Evolutionary conservation across 2,797 vertebrate species (phyloP).

Genomic region (Amazona ochrocephala): DNA sequence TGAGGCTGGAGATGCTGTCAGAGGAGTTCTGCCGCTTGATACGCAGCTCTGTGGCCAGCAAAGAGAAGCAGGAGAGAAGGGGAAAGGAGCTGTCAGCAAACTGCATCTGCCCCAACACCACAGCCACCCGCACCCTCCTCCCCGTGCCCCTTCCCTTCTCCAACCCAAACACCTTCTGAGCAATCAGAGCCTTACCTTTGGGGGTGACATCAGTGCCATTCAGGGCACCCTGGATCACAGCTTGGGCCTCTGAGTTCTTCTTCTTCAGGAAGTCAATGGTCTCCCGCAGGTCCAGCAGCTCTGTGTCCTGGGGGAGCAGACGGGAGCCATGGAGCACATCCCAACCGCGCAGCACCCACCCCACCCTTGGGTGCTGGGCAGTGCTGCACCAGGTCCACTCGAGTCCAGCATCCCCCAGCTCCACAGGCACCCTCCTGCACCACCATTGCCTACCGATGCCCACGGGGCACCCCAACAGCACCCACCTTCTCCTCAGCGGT

Average conservation of each 20-base stretch:
- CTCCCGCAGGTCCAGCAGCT: conserved; percentile 89
- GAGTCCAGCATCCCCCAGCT: neutral
- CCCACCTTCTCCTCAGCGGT: conserved; percentile 94
- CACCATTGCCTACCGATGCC: neutral
- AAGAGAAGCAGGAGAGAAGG: neutral
- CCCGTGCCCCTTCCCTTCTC: neutral
- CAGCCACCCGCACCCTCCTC: neutral
- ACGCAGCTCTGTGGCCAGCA: conserved; percentile 80
- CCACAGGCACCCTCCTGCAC: accelerated
- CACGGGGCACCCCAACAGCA: accelerated
- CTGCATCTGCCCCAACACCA: accelerated
- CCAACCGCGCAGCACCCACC: accelerated
- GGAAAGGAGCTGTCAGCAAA: neutral
- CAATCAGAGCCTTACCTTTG: conserved; percentile 79
- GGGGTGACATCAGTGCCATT: conserved; percentile 84
- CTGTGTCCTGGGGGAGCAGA: conserved; percentile 82
- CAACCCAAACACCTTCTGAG: neutral
- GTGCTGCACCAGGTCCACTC: neutral
- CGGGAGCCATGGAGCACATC: neutral
- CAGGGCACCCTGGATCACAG: conserved; percentile 91
- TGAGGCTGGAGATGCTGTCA: conserved; percentile 96
- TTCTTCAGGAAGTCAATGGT: conserved; percentile 90
- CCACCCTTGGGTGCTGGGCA: neutral
- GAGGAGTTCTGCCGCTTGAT: conserved; percentile 96
- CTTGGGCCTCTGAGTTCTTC: conserved; percentile 93